Evolutionary conservation across 2,888 invertebrate species (phyloP).

Genomic region (Furcula furcula): DNA sequence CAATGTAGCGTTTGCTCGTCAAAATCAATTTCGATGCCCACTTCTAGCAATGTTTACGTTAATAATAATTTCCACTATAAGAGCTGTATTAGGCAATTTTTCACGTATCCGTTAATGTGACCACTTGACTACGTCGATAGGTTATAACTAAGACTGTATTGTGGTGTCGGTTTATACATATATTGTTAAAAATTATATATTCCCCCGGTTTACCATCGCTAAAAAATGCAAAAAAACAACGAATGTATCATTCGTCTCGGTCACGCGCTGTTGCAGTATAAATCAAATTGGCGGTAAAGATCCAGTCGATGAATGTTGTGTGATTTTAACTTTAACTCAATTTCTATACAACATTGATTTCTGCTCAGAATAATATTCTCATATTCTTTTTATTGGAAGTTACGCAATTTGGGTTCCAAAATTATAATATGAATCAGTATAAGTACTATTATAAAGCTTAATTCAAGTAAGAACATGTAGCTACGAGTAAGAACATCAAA

Average conservation of each 20-base stretch:
- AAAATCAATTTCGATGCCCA: constrained; percentile 50
- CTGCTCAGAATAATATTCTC: too few relatives aligned
- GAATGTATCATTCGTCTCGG: constrained; percentile 36
- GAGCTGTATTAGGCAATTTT: constrained; percentile 26
- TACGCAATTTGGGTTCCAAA: neutral
- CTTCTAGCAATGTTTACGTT: constrained; percentile 41
- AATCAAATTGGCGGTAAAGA: constrained; percentile 25
- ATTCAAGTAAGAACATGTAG: too few relatives aligned
- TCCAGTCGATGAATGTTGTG: constrained; percentile 9
- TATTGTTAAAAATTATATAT: constrained; percentile 28
- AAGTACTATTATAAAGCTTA: too few relatives aligned
- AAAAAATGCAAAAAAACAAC: constrained; percentile 39
- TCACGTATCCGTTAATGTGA: constrained; percentile 34
- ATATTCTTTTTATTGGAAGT: too few relatives aligned
- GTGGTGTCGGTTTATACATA: constrained; percentile 31
- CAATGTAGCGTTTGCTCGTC: constrained; percentile 53
- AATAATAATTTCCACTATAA: constrained; percentile 33
- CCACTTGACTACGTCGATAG: constrained; percentile 21
- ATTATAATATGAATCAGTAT: too few relatives aligned
- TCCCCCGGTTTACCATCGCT: constrained; percentile 19
- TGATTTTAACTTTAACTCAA: constrained; percentile 18
- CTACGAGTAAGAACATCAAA: too few relatives aligned
- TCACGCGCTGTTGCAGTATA: constrained; percentile 23
- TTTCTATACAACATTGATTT: too few relatives aligned
- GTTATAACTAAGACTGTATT: constrained; percentile 43